phyloP scores from a whole-genome alignment of 2,113 vertebrate species.

The Hiodon tergisus region DNA sequence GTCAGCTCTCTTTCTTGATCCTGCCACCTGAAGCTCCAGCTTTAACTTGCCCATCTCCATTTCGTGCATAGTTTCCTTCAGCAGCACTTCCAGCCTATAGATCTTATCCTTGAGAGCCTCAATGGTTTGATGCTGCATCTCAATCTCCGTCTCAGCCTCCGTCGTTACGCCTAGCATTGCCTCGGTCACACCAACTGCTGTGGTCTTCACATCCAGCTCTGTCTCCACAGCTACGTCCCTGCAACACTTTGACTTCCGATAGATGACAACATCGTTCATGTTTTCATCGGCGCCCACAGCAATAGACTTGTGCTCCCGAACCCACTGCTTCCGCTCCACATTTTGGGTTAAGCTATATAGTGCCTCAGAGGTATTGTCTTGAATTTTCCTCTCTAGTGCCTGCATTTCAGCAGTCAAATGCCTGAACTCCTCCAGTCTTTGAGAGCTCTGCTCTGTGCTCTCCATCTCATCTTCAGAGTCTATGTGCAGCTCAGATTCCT shows the following conservation, averaged over 20 bases:
- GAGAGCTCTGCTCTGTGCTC: slow-evolving; percentile 53
- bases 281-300: slow-evolving; percentile 62
- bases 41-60: slow-evolving; percentile 86
- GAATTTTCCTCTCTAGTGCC: slow-evolving; percentile 75
- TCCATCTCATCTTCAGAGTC: slow-evolving; percentile 63
- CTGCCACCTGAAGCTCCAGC: slow-evolving; percentile 79
- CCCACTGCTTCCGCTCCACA: slow-evolving; percentile 28
- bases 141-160: slow-evolving; percentile 73
- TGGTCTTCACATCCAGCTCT: slow-evolving; percentile 57
- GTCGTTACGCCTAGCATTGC: slow-evolving; percentile 70
- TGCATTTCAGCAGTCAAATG: slow-evolving; percentile 80
- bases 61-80: slow-evolving; percentile 82
- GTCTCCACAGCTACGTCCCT: slow-evolving; percentile 61
- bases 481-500: slow-evolving; percentile 65
- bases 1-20: slow-evolving; percentile 73
- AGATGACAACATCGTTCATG: slow-evolving; percentile 51
- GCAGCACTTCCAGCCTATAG: slow-evolving; percentile 77
- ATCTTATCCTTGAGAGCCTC: slow-evolving; percentile 78
- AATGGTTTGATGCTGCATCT: slow-evolving; percentile 80
- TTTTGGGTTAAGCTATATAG: slow-evolving; percentile 31
- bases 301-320: slow-evolving; percentile 54
- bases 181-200: slow-evolving; percentile 70
- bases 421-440: slow-evolving; percentile 72
- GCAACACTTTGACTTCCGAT: slow-evolving; percentile 44
- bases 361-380: slow-evolving; percentile 61